phyloP scores from a whole-genome alignment of 2,113 vertebrate species.

The Atractosteus spatula region DNA sequence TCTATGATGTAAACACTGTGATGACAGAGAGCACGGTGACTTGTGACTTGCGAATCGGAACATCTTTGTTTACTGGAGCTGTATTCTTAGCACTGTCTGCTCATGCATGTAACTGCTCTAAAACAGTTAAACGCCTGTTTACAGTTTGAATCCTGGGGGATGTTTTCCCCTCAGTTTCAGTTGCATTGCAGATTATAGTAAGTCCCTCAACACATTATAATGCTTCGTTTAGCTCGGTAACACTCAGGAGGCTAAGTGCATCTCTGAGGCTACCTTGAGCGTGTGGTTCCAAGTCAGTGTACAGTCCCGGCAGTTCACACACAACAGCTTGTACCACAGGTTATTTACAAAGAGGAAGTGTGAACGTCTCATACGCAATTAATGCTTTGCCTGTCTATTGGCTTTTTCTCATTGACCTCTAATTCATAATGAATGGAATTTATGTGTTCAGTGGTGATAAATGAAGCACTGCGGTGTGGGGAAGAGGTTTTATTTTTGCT shows the following conservation, averaged over 20 bases:
- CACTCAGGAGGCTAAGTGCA: constrained; percentile 13
- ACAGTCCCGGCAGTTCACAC: constrained; percentile 40
- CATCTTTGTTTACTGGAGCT: constrained; percentile 19
- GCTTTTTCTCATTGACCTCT: too few species aligned
- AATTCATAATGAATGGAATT: too few species aligned
- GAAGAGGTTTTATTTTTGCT: neutral
- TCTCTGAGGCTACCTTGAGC: constrained; percentile 8
- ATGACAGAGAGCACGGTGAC: neutral
- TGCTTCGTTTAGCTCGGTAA: constrained; percentile 30
- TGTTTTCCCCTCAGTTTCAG: constrained; percentile 25
- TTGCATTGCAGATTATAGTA: constrained; percentile 25
- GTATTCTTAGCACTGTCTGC: constrained; percentile 8
- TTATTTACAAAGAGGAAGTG: constrained; percentile 56
- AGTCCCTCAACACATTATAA: constrained; percentile 33
- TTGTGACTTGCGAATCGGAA: constrained; percentile 19
- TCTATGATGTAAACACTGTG: neutral
- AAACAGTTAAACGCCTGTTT: constrained; percentile 44
- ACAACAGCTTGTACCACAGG: constrained; percentile 47
- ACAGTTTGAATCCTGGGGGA: constrained; percentile 33
- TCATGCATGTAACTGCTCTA: constrained; percentile 26
- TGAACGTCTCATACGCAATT: constrained; percentile 8
- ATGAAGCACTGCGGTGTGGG: constrained; percentile 10
- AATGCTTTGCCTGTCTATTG: too few species aligned
- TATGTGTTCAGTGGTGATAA: constrained; percentile 36
- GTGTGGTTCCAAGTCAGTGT: neutral